These are phyloP conservation scores for Rhagologus leucostigma DNA, from an alignment of 2,113 vertebrate species.

Conservation along the genomic window DNA sequence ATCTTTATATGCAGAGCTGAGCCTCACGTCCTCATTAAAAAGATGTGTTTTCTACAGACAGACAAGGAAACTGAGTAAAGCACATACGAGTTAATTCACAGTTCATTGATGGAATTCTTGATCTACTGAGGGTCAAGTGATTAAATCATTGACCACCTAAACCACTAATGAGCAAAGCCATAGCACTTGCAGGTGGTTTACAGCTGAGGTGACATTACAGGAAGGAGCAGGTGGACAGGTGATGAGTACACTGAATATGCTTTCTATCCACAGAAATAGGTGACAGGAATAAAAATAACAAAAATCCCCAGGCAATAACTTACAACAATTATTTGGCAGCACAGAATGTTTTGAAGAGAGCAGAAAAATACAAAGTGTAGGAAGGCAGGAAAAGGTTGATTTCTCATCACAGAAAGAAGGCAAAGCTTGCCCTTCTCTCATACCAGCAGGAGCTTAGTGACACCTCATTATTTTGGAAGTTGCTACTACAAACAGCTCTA, in stretches of 20 bases:
- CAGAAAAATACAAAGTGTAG: neutral
- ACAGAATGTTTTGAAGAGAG: neutral
- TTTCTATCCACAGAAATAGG: neutral
- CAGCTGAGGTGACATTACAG: neutral
- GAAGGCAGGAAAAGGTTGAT: neutral
- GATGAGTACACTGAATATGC: neutral
- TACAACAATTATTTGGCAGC: neutral
- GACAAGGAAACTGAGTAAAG: neutral
- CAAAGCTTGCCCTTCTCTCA: slow-evolving; percentile 4
- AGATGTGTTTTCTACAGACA: neutral
- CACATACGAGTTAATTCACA: neutral
- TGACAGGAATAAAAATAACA: neutral
- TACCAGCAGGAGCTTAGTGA: neutral
- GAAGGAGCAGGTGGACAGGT: neutral
- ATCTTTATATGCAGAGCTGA: neutral
- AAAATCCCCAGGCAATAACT: neutral
- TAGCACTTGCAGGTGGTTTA: neutral
- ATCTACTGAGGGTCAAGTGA: slow-evolving; percentile 14
- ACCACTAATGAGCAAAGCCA: slow-evolving; percentile 2
- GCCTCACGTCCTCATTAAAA: neutral
- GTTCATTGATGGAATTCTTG: slow-evolving; percentile 8
- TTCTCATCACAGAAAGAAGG: neutral
- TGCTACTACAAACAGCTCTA: slow-evolving; percentile 23
- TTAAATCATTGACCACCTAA: slow-evolving; percentile 49
- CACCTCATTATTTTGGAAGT: slow-evolving; percentile 49